These are phyloP conservation scores for Allacma fusca DNA, from an alignment of 2,888 invertebrate genomes.

Conservation along the genomic window DNA sequence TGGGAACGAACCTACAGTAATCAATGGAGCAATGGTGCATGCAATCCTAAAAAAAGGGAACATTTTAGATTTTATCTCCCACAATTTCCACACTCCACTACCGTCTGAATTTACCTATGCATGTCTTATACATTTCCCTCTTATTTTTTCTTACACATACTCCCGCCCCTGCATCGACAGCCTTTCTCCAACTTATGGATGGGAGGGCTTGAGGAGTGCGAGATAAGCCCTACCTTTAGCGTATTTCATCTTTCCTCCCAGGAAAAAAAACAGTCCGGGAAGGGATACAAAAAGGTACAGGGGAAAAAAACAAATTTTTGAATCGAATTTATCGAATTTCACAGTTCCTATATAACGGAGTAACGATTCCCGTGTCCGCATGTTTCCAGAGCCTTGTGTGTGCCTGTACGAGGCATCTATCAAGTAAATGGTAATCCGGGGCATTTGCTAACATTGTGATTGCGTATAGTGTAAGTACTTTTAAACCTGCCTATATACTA, in stretches of 20 bases:
- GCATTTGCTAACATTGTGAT: background rate
- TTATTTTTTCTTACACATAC: background rate
- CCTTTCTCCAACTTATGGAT: background rate
- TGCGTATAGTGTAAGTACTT: background rate
- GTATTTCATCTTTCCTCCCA: background rate
- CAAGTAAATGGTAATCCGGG: no score
- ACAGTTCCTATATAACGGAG: background rate
- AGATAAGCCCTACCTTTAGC: background rate
- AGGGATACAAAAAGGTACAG: background rate
- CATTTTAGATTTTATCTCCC: slow-evolving; percentile 1
- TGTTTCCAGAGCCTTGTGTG: no score
- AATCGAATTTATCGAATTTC: background rate
- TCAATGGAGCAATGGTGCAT: background rate
- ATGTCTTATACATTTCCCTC: no score
- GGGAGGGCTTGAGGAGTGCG: background rate
- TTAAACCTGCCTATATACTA: no score
- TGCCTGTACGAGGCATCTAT: no score
- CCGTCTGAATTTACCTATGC: background rate
- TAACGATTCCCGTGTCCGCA: background rate
- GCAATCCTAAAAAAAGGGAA: background rate
- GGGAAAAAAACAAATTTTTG: background rate
- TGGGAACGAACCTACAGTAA: background rate
- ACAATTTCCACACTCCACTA: background rate
- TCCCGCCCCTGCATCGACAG: background rate
- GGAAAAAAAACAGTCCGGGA: background rate